A percentile compares a stretch with the other conserved stretches of the same genome.
Evolutionary conservation across 1,140 invertebrate genomes (phyloP).

Genomic region (Amphibalanus amphitrite): DNA sequence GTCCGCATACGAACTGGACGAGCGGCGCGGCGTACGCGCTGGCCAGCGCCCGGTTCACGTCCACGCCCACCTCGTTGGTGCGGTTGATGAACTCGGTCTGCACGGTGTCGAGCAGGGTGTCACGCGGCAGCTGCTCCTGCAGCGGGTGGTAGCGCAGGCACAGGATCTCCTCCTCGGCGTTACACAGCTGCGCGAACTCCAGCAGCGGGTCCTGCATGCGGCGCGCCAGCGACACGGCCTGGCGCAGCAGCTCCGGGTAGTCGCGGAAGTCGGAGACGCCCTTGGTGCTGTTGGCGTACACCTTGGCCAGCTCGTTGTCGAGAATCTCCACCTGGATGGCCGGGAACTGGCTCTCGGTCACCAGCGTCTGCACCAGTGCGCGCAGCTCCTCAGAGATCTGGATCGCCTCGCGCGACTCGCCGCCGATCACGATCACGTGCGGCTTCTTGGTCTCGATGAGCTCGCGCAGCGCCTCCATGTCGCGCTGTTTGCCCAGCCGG

Average conservation of each 20-base stretch:
- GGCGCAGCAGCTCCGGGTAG: constrained; percentile 67
- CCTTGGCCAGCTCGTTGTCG: constrained; percentile 74
- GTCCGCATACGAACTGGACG: constrained; percentile 94
- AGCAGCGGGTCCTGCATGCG: constrained; percentile 87
- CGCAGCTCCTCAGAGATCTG: constrained; percentile 72
- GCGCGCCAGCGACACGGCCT: constrained; percentile 81
- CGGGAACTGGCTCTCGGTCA: constrained; percentile 74
- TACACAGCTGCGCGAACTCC: constrained; percentile 90
- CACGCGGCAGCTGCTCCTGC: constrained; percentile 29
- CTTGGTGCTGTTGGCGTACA: constrained; percentile 80
- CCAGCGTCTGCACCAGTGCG: constrained; percentile 48
- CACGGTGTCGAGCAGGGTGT: constrained; percentile 30
- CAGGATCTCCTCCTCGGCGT: constrained; percentile 84
- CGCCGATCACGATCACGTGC: constrained; percentile 77
- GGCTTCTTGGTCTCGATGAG: constrained; percentile 84
- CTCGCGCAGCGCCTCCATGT: constrained; percentile 58
- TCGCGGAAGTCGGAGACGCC: constrained; percentile 75
- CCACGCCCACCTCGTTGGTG: constrained; percentile 96
- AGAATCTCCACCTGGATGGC: constrained; percentile 73
- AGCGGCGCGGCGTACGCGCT: constrained; percentile 71
- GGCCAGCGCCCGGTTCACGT: constrained; percentile 81
- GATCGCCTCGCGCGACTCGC: constrained; percentile 71
- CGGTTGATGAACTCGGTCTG: constrained; percentile 80
- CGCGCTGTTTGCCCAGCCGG: constrained; percentile 54
- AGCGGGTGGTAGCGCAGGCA: constrained; percentile 80